Percentiles rank a stretch among this genome's conserved stretches.
phyloP scores from a whole-genome alignment of 2,113 vertebrate species.

The Synchiropus splendidus region DNA sequence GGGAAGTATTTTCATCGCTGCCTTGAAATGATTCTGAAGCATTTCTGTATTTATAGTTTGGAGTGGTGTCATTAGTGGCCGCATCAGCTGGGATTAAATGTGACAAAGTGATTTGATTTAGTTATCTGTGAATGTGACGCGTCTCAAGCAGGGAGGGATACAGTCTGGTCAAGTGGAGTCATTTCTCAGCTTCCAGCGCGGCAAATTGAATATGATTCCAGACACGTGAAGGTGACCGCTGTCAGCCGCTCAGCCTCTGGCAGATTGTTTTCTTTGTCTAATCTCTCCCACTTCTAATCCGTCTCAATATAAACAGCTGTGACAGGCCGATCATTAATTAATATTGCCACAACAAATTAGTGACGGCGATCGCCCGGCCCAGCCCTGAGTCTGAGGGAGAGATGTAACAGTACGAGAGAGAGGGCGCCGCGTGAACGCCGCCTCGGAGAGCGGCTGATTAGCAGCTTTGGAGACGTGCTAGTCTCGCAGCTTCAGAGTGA shows the following conservation, averaged over 20 bases:
- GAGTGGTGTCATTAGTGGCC: neutral
- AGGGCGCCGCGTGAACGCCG: constrained; percentile 58
- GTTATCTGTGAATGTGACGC: constrained; percentile 24
- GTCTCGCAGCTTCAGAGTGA: constrained; percentile 36
- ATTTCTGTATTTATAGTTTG: constrained; percentile 3
- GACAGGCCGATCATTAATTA: constrained; percentile 77
- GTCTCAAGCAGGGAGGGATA: constrained; percentile 29
- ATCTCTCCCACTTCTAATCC: constrained; percentile 70
- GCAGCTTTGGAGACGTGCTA: constrained; percentile 35
- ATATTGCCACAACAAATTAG: constrained; percentile 77
- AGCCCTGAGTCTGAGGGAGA: constrained; percentile 42
- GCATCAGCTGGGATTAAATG: constrained; percentile 11
- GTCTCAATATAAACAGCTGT: constrained; percentile 69
- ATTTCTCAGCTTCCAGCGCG: constrained; percentile 40
- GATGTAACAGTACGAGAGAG: constrained; percentile 42
- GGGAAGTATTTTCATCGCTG: too few species aligned
- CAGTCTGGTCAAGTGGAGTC: constrained; percentile 53
- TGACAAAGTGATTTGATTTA: constrained; percentile 31
- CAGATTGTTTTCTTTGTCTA: constrained; percentile 72
- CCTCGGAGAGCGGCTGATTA: constrained; percentile 58
- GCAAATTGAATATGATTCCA: constrained; percentile 70
- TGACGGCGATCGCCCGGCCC: constrained; percentile 53
- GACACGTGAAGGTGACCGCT: constrained; percentile 73
- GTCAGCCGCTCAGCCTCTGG: constrained; percentile 57
- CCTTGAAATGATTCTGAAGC: neutral